Base-by-base conservation (phyloP, 1,140 invertebrate species). In the Trichogramma pretiosum region DNA sequence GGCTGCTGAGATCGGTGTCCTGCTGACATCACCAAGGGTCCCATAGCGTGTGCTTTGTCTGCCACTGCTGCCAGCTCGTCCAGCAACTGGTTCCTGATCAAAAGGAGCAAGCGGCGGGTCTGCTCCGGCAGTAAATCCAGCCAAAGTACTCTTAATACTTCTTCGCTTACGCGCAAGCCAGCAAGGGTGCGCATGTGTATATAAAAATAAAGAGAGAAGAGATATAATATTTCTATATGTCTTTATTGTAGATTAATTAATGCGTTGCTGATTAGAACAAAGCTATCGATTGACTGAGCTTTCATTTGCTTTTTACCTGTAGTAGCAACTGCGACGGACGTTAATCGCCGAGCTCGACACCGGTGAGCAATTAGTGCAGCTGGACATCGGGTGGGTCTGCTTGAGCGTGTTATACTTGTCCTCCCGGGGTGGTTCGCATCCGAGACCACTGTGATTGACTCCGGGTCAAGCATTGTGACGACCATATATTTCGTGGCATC, bases 261-360 rank as follows among this genome's bases (percentile, higher is more conserved):
- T n/a, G n/a, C n/a, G n/a, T n/a, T n/a, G n/a, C n/a, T n/a, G n/a
- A n/a, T n/a, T n/a, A n/a, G n/a, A n/a, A n/a, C n/a, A n/a, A n/a
- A n/a, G n/a, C n/a, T n/a, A n/a, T n/a, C n/a, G n/a, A n/a, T n/a
- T n/a, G n/a, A n/a, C n/a, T n/a, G n/a, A n/a, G n/a, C n/a, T n/a
- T n/a, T n/a, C n/a, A n/a, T n/a, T n/a, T n/a, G n/a, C n/a, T n/a
- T n/a, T n/a, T n/a, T n/a, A n/a, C n/a, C n/a, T n/a, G 44, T n/a
- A 54, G 28, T 1, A 57, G 50, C 0, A 59, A 33, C 16, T 56
- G 42, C 16, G 56, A 56, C 10, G 58, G 61, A 14, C 53, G 53
- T n/a, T 40, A 34, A 24, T 56, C 48, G 3, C 51, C 57, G 3
- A 56, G 34, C 5, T 53, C 35, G 11, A 26, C 7, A 3, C 26